Percentiles rank a stretch among this genome's conserved stretches.
Evolutionary conservation across 92 coral and sea anemone genomes (phyloP).

Genomic region (Heliopora coerulea): DNA sequence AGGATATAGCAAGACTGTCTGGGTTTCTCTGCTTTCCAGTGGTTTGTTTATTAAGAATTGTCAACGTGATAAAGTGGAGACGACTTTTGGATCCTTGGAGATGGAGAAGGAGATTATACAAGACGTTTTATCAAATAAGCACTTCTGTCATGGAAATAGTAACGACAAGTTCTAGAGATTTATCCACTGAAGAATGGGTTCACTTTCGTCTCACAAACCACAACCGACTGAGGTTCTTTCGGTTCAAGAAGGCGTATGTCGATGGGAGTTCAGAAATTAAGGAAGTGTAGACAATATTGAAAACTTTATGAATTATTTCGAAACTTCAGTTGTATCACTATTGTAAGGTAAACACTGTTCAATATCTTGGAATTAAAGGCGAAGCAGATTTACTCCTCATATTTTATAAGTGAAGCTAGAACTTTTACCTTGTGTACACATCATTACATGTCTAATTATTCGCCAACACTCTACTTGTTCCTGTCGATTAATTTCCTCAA

Average conservation of each 20-base stretch:
- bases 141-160: not conserved
- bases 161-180: not conserved
- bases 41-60: slow-evolving; percentile 5
- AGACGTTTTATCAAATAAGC: not conserved
- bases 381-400: too few species aligned
- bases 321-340: too few species aligned
- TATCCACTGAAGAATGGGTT: not conserved
- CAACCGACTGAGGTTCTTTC: not conserved
- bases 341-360: too few species aligned
- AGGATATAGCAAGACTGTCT: not conserved
- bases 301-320: not conserved
- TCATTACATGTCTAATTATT: too few species aligned
- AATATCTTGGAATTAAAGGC: too few species aligned
- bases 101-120: not conserved
- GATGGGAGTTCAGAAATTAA: not conserved
- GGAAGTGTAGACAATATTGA: not conserved
- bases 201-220: not conserved
- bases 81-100: slow-evolving; percentile 10
- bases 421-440: too few species aligned
- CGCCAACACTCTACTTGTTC: too few species aligned
- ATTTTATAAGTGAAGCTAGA: too few species aligned
- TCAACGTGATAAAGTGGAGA: slow-evolving; percentile 26
- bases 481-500: too few species aligned
- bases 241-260: too few species aligned
- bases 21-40: slow-evolving; percentile 14